phyloP scores from a whole-genome alignment of 1,140 invertebrate genomes.

The Atta cephalotes region DNA sequence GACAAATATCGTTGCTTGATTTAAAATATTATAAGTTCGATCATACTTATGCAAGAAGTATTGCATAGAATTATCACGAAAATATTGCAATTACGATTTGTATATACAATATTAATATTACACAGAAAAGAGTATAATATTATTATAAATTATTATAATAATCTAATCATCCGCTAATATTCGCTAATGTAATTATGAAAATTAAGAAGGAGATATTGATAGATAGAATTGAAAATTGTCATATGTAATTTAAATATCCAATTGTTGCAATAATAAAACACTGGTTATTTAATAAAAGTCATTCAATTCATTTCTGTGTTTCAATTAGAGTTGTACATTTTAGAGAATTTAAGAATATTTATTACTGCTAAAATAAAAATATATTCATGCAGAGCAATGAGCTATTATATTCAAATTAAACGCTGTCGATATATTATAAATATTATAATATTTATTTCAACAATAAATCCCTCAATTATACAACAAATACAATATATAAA shows the following conservation, averaged over 20 bases:
- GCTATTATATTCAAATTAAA: background rate
- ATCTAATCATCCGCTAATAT: background rate
- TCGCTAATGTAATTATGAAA: background rate
- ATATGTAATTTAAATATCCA: background rate
- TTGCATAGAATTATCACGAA: background rate
- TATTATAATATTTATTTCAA: constrained; percentile 59
- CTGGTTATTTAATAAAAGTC: background rate
- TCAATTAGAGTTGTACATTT: background rate
- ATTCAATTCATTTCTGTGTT: background rate
- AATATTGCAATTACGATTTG: background rate
- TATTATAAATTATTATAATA: background rate
- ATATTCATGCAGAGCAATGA: background rate
- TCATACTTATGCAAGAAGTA: background rate
- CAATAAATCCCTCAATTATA: constrained; percentile 49
- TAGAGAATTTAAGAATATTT: background rate
- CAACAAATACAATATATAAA: constrained; percentile 42
- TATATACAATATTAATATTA: background rate
- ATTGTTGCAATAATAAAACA: background rate
- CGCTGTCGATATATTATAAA: constrained; percentile 28
- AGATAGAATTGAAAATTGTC: constrained; percentile 3
- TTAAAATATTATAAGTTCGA: constrained; percentile 11
- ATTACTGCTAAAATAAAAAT: background rate
- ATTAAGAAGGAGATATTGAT: background rate
- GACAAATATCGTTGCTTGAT: constrained; percentile 15
- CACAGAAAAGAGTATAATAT: background rate